A percentile compares a stretch with the other conserved stretches of the same genome.
phyloP scores from a whole-genome alignment of 2,888 invertebrate genomes.

The Seira ritae region DNA sequence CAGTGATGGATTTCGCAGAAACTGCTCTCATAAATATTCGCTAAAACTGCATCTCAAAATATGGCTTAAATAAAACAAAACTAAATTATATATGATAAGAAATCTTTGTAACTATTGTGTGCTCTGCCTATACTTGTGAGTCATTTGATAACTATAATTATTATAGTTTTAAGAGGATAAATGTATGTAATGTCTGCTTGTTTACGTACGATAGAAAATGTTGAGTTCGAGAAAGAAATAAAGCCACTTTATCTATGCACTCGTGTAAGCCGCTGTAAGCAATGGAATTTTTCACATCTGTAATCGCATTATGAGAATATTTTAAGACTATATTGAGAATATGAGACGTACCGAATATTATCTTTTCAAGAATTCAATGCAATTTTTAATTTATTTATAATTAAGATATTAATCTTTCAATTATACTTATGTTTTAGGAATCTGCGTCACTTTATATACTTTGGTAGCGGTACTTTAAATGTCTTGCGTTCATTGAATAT shows the following conservation, averaged over 20 bases:
- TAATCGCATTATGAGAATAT: no score
- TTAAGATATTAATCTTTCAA: background rate
- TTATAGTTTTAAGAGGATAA: background rate
- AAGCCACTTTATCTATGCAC: background rate
- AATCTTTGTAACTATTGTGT: slow-evolving; percentile 48
- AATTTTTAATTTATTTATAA: background rate
- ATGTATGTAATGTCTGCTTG: background rate
- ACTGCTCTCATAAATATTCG: background rate
- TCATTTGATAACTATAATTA: slow-evolving; percentile 18
- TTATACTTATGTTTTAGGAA: slow-evolving; percentile 29
- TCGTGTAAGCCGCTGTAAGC: no score
- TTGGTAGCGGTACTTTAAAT: slow-evolving; percentile 42
- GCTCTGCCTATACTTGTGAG: slow-evolving; percentile 54
- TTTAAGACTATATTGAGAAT: no score
- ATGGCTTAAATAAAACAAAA: background rate
- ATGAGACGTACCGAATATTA: no score
- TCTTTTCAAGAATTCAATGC: no score
- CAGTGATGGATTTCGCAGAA: no score
- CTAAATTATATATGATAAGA: slow-evolving; percentile 5
- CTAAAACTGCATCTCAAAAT: slow-evolving; percentile 39
- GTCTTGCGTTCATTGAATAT: background rate
- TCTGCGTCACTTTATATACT: slow-evolving; percentile 56
- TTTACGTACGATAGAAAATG: no score
- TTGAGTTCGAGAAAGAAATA: no score
- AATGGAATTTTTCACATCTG: no score